These are phyloP conservation scores for Argyrosomus japonicus DNA, from an alignment of 2,113 vertebrate genomes.

Conservation along the genomic window DNA sequence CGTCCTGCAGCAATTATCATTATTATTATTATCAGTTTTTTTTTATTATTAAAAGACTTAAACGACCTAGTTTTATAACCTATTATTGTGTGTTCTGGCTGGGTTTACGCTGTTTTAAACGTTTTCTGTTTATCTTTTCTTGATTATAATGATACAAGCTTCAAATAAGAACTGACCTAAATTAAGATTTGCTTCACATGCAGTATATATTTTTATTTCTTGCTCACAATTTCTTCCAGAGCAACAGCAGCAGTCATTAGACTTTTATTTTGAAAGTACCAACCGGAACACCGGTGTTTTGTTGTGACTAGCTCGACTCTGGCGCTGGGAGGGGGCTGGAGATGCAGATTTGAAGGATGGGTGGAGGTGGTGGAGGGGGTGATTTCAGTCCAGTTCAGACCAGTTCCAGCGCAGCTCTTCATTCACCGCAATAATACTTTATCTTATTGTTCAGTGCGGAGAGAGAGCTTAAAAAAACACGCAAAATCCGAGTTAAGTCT, in stretches of 20 bases:
- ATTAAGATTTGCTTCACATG: too few species aligned
- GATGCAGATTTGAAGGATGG: constrained; percentile 28
- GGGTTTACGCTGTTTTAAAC: neutral
- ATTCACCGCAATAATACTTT: constrained; percentile 59
- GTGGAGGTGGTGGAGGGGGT: constrained; percentile 59
- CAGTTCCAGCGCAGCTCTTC: constrained; percentile 76
- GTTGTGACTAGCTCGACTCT: rapidly evolving
- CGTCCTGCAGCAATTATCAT: too few species aligned
- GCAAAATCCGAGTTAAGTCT: neutral
- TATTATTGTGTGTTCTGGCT: too few species aligned
- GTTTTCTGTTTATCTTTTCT: neutral
- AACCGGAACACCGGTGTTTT: rapidly evolving
- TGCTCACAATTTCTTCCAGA: neutral
- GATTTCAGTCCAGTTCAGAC: constrained; percentile 86
- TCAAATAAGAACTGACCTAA: too few species aligned
- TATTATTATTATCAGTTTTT: neutral
- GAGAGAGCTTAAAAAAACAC: neutral
- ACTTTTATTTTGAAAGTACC: constrained; percentile 36
- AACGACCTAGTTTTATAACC: too few species aligned
- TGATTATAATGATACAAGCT: neutral
- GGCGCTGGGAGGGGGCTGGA: neutral
- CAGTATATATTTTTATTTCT: too few species aligned
- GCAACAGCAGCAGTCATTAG: too few species aligned
- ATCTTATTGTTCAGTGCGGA: constrained; percentile 52
- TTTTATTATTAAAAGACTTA: too few species aligned